Evolutionary conservation across 2,113 vertebrate genomes (phyloP).

Genomic region (Salvator merianae): DNA sequence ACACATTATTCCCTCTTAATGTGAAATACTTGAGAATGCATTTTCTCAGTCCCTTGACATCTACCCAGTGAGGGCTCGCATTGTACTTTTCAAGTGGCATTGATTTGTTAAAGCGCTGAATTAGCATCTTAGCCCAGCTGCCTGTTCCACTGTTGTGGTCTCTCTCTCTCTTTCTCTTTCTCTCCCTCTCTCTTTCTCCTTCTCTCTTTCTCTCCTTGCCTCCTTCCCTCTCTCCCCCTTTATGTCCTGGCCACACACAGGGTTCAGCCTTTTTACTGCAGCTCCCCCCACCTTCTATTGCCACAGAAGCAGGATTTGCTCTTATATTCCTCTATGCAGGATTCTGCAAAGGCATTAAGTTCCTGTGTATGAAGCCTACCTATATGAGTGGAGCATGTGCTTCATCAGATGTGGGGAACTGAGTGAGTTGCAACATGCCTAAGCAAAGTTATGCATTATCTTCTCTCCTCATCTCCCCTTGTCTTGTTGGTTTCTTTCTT

Average conservation of each 20-base stretch:
- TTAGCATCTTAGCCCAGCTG: slow-evolving; percentile 94
- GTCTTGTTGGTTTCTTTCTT: background rate
- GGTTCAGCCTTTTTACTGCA: slow-evolving; percentile 65
- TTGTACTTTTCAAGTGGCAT: slow-evolving; percentile 98
- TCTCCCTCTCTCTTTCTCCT: slow-evolving; percentile 31
- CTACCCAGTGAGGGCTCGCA: slow-evolving; percentile 89
- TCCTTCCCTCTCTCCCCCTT: slow-evolving; percentile 10
- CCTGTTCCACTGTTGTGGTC: slow-evolving; percentile 78
- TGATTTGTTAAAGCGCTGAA: slow-evolving; percentile 99
- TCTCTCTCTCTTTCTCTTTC: slow-evolving; percentile 61
- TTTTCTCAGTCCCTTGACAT: slow-evolving; percentile 88
- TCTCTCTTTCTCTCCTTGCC: slow-evolving; percentile 35
- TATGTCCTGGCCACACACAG: slow-evolving; percentile 72
- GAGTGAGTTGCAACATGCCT: background rate
- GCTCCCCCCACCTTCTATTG: slow-evolving; percentile 50
- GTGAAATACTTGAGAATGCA: slow-evolving; percentile 92
- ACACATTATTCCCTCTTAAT: slow-evolving; percentile 98
- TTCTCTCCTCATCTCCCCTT: background rate
- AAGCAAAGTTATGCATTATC: slow-evolving; percentile 40
- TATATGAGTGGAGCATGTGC: slow-evolving; percentile 23
- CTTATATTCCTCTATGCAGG: slow-evolving; percentile 38
- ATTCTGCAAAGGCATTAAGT: slow-evolving; percentile 49
- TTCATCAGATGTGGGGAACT: slow-evolving; percentile 27
- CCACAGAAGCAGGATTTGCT: slow-evolving; percentile 49
- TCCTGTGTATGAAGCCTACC: slow-evolving; percentile 26